Evolutionary conservation across 2,113 vertebrate species (phyloP).

Genomic region (Chascanopsetta lugubris): DNA sequence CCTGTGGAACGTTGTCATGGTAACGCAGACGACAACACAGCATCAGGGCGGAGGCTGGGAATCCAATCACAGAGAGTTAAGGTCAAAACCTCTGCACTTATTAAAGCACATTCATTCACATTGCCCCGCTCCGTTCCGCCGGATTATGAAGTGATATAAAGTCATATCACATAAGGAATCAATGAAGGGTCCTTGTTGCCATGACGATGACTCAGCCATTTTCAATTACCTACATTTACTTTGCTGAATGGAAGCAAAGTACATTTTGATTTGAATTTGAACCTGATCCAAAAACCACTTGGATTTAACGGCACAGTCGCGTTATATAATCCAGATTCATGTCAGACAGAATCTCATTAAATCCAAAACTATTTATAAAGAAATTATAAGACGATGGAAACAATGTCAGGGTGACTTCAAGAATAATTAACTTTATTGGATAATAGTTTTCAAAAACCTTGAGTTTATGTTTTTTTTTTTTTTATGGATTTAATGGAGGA

Average conservation of each 20-base stretch:
- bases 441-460: neutral
- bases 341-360: neutral
- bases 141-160: no score
- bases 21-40: conserved; percentile 13
- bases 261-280: no score
- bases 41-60: neutral
- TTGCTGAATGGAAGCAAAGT: no score
- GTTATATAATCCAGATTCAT: neutral
- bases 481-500: no score
- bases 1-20: conserved; percentile 6
- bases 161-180: no score
- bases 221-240: no score
- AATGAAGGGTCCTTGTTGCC: no score
- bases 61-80: neutral
- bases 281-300: conserved; percentile 7
- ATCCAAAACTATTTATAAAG: conserved; percentile 2
- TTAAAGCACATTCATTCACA: neutral
- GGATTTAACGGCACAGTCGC: conserved; percentile 14
- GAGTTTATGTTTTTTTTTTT: no score
- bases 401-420: neutral
- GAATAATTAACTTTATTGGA: neutral
- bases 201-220: no score
- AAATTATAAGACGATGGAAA: neutral
- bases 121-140: no score
- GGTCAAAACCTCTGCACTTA: neutral